A percentile compares a stretch with the other conserved stretches of the same genome.
phyloP scores from a whole-genome alignment of 2,113 vertebrate genomes.

The Jacana jacana region DNA sequence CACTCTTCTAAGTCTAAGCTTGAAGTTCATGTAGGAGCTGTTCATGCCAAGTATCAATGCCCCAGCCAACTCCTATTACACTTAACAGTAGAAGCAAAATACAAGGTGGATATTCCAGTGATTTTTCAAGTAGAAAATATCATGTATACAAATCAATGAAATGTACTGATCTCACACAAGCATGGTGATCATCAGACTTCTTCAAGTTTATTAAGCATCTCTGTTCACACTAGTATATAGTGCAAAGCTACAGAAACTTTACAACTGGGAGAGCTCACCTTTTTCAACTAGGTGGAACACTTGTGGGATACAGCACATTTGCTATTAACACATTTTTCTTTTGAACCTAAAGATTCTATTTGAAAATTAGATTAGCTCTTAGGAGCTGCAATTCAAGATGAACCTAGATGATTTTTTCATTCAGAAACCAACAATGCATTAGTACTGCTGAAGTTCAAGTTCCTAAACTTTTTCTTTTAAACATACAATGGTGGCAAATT shows the following conservation, averaged over 20 bases:
- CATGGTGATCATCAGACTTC: fast-evolving
- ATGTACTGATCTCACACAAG: not conserved
- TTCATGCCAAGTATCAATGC: not conserved
- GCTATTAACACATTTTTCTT: not conserved
- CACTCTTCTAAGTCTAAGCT: not conserved
- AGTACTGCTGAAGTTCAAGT: not conserved
- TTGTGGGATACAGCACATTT: not conserved
- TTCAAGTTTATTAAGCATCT: not conserved
- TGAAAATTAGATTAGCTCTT: not conserved
- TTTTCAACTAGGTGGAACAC: not conserved
- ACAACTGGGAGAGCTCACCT: not conserved
- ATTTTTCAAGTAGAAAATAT: not conserved
- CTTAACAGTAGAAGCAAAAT: not conserved
- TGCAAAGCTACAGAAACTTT: not conserved
- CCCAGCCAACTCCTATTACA: not conserved
- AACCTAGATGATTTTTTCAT: not conserved
- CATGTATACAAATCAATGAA: not conserved
- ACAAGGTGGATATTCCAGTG: not conserved
- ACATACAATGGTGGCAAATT: not conserved
- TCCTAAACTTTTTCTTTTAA: not conserved
- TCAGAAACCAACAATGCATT: not conserved
- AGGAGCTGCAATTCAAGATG: not conserved
- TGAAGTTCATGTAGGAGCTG: not conserved
- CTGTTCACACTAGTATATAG: not conserved
- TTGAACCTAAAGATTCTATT: not conserved